Percentiles rank a stretch among this genome's conserved stretches.
Conservation (phyloP, 2,113 vertebrate species). For the Maccullochella peelii region DNA sequence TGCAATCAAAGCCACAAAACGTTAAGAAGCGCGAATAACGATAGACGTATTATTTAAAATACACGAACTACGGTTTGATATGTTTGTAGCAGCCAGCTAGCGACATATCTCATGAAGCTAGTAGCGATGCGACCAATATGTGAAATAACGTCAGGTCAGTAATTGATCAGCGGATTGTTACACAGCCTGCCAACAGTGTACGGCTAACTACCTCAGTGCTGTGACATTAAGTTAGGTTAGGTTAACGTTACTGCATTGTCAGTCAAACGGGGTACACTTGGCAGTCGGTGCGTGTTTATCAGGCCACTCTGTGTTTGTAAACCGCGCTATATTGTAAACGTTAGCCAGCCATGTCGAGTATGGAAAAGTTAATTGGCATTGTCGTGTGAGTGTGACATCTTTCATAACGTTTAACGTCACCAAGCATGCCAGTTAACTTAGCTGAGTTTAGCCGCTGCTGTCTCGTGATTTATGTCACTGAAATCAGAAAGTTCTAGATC, state of each 20-base stretch:
- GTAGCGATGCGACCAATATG: neutral
- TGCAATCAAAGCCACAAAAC: neutral
- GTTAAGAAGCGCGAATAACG: neutral
- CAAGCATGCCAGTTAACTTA: neutral
- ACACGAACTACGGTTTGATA: neutral
- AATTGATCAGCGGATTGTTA: neutral
- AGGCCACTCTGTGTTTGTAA: constrained; percentile 29
- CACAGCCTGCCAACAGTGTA: neutral
- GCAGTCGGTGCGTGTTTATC: neutral
- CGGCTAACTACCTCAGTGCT: neutral
- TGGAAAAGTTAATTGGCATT: constrained; percentile 24
- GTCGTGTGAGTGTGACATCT: constrained; percentile 1
- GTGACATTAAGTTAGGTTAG: neutral
- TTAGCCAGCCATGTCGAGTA: neutral
- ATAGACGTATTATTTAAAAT: neutral
- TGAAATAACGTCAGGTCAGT: constrained; percentile 15
- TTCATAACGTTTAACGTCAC: too few species aligned
- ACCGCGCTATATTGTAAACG: neutral
- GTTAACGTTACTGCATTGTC: neutral
- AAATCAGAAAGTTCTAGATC: constrained; percentile 74
- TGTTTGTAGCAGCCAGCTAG: constrained; percentile 40
- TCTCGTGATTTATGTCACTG: constrained; percentile 37
- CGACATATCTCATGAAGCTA: constrained; percentile 7
- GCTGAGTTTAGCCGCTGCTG: neutral
- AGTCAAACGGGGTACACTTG: neutral